Evolutionary conservation across 2,888 invertebrate species (phyloP).

Genomic region (Heliconius aoede): DNA sequence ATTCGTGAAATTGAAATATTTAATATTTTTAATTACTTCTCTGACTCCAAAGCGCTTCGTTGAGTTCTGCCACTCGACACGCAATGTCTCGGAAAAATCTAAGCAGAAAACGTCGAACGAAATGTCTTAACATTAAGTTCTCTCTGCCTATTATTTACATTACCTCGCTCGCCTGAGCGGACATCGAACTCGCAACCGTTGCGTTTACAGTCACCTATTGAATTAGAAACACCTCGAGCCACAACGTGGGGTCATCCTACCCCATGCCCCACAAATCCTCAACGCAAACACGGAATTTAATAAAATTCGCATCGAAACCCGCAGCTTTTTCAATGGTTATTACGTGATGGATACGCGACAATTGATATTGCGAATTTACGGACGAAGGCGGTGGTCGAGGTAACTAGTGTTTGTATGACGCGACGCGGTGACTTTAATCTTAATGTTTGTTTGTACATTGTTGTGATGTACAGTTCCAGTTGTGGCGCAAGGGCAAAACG

Average conservation of each 20-base stretch:
- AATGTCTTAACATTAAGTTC: too few relatives aligned
- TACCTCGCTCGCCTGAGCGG: too few relatives aligned
- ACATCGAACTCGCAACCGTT: neutral
- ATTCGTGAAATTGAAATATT: too few relatives aligned
- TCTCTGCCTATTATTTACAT: too few relatives aligned
- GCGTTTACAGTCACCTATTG: neutral
- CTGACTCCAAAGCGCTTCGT: too few relatives aligned
- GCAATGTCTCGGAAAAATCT: too few relatives aligned
- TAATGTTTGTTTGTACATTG: too few relatives aligned
- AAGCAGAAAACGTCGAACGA: too few relatives aligned
- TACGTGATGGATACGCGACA: slow-evolving; percentile 43
- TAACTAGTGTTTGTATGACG: neutral
- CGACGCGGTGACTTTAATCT: neutral
- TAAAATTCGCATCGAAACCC: slow-evolving; percentile 48
- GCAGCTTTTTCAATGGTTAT: slow-evolving; percentile 44
- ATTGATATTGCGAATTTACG: slow-evolving; percentile 41
- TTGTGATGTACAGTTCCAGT: too few relatives aligned
- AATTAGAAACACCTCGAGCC: neutral
- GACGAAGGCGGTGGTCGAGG: neutral
- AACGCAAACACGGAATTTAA: slow-evolving; percentile 50
- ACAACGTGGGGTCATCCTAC: neutral
- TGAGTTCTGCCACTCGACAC: too few relatives aligned
- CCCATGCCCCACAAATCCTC: slow-evolving; percentile 37
- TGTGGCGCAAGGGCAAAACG: too few relatives aligned
- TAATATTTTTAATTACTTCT: too few relatives aligned